Percentiles rank a stretch among this genome's conserved stretches.
Evolutionary conservation across 2,888 invertebrate species (phyloP).

Genomic region (Caenorhabditis sp.): DNA sequence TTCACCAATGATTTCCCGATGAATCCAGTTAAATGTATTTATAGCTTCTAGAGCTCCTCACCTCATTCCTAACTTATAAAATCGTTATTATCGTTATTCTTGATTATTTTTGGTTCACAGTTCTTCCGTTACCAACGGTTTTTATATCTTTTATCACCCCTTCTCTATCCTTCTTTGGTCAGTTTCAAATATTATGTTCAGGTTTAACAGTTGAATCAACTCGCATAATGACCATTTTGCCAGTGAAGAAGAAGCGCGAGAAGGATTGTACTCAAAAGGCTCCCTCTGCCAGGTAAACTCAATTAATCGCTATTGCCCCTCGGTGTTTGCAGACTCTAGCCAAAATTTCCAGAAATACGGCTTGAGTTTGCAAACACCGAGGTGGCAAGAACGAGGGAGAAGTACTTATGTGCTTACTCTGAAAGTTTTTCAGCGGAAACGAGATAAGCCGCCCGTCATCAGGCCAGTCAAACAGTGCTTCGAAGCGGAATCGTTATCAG

Average conservation of each 20-base stretch:
- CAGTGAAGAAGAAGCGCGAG: slow-evolving; percentile 53
- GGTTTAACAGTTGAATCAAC: too few relatives aligned
- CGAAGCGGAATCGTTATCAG: background rate
- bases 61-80: too few relatives aligned
- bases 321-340: too few relatives aligned
- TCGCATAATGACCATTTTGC: slow-evolving; percentile 53
- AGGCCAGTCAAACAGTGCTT: background rate
- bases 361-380: too few relatives aligned
- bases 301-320: too few relatives aligned
- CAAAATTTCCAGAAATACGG: slow-evolving; percentile 6
- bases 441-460: background rate
- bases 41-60: too few relatives aligned
- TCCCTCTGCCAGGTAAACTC: background rate
- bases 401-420: background rate
- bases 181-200: background rate
- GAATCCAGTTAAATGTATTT: too few relatives aligned
- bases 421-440: background rate
- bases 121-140: background rate
- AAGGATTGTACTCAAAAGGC: slow-evolving; percentile 14
- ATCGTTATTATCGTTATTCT: background rate
- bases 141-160: background rate
- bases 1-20: too few relatives aligned
- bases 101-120: background rate
- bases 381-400: too few relatives aligned
- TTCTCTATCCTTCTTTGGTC: background rate